Evolutionary conservation across 2,113 vertebrate species (phyloP).

Genomic region (Equus przewalskii): DNA sequence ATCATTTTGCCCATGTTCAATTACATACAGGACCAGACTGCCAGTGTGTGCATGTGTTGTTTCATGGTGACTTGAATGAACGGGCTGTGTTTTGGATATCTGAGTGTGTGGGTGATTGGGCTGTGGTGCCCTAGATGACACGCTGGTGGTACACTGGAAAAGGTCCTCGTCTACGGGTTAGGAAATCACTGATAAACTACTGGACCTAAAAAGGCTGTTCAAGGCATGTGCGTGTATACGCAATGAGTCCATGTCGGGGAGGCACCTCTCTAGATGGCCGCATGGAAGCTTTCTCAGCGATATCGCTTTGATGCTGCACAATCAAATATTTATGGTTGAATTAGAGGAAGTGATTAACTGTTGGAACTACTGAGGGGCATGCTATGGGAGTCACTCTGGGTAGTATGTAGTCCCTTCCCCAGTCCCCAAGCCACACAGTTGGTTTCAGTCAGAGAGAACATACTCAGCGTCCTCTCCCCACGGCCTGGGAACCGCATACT

Average conservation of each 20-base stretch:
- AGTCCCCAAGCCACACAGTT: neutral
- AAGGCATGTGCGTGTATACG: fast-evolving
- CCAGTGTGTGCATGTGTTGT: neutral
- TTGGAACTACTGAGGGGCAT: neutral
- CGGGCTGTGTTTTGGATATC: neutral
- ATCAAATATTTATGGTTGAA: neutral
- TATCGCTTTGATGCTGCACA: neutral
- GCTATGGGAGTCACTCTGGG: neutral
- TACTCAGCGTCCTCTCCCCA: neutral
- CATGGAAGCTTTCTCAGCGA: neutral
- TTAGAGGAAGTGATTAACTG: neutral
- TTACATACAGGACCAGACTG: neutral
- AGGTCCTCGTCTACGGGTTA: neutral
- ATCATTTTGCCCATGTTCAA: neutral
- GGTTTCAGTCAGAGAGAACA: neutral
- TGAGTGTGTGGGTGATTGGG: neutral
- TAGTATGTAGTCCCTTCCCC: neutral
- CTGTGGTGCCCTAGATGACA: neutral
- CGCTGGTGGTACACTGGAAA: too few relatives aligned
- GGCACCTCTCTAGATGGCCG: neutral
- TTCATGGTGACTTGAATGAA: neutral
- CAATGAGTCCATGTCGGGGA: fast-evolving
- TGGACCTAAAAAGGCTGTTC: neutral
- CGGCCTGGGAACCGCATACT: neutral
- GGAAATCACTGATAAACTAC: neutral